Base-by-base conservation (phyloP, 1,140 invertebrate genomes). In the Batillaria attramentaria region DNA sequence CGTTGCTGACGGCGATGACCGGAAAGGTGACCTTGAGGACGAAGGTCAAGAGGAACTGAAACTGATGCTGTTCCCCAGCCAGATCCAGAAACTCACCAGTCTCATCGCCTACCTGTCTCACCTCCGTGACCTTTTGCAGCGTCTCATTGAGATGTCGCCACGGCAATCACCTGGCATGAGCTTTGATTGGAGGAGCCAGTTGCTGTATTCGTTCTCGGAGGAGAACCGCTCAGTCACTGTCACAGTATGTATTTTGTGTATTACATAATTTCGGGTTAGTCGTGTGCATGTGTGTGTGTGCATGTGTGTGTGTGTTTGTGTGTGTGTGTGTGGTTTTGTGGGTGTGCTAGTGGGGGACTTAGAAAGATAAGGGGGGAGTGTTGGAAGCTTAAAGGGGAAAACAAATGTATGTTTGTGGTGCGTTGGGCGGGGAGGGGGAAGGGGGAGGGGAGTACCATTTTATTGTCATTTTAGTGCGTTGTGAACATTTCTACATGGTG, bases 11-110 rank as follows among this genome's bases (percentile, higher is more conserved):
- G 35, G 41, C 46, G 42, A 35, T 70, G 18, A 66, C 69, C 35
- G 41, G 70, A 50, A 78, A 78, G 75, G 62, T 76, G 43, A 84
- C 77, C 31, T 43, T 46, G n/a, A 68, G 31, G 83, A 79, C 39
- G 54, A 69, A 3, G 80, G 78, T 18, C 33, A 57, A 35, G 65
- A 72, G 33, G 85, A 87, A 31, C 28, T 87, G 31, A 87, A 83
- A 79, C 84, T 88, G 54, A 85, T 88, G 81, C 77, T 89, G 78
- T 89, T 89, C 75, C 89, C 88, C 6, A 85, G 85, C 77, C 88
- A 89, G 83, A 88, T 89, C 35, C 88, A 89, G 57, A 90, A 90
- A 81, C 82, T 89, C 16, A 86, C 81, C 28, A 83, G 80, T 39
- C 72, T 90, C 5, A 74, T 90, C 24, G 80, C 88, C 8, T 79